These are phyloP conservation scores for Agelas oroides DNA, from an alignment of 37 sponge, comb jelly and placozoan species.

Conservation along the genomic window DNA sequence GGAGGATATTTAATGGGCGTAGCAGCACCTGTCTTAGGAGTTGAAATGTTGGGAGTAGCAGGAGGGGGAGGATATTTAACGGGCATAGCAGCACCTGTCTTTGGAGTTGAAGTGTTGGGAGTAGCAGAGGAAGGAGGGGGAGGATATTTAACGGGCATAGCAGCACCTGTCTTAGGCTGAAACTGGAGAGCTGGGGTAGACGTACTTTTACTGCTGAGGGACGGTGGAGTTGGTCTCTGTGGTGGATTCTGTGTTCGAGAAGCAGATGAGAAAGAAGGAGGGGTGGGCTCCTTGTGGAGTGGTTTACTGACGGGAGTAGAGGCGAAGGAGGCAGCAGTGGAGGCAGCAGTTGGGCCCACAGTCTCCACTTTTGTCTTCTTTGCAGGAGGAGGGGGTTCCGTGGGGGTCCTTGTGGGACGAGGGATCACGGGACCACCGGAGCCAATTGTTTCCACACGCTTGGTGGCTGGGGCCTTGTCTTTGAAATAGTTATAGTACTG, in stretches of 20 bases:
- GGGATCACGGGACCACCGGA: background rate
- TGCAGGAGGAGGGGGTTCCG: conserved; percentile 15
- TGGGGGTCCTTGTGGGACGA: background rate
- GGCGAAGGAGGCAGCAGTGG: background rate
- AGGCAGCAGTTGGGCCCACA: background rate
- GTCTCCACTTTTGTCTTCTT: conserved; percentile 20
- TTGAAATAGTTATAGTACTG: conserved; percentile 96
- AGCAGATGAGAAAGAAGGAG: background rate
- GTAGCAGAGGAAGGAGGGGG: background rate
- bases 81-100: no score
- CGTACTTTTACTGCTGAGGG: background rate
- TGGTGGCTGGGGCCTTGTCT: conserved; percentile 55
- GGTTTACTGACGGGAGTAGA: background rate
- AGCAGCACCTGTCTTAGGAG: no score
- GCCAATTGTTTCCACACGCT: background rate
- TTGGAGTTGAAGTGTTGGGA: conserved; percentile 12
- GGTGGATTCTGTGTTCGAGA: no score
- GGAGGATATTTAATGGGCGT: no score
- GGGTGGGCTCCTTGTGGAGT: background rate
- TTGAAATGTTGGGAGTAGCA: background rate
- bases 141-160: background rate
- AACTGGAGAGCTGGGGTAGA: background rate
- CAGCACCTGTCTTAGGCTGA: no score
- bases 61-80: no score
- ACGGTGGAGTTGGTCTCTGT: background rate